A percentile compares a stretch with the other conserved stretches of the same genome.
phyloP scores from a whole-genome alignment of 2,888 invertebrate genomes.

The Zele albiditarsus region DNA sequence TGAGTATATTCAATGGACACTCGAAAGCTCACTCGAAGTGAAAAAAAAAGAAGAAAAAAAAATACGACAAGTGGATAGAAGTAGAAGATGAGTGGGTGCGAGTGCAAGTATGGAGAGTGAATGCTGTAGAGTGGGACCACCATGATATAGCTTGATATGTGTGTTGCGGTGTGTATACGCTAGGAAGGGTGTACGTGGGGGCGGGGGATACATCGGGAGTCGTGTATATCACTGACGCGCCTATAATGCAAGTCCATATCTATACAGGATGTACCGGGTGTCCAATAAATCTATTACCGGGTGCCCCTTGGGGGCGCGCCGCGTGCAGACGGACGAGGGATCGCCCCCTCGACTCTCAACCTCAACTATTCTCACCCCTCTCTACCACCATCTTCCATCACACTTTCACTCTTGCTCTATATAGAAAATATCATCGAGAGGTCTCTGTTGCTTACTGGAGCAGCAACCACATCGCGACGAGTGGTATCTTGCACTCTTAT shows the following conservation, averaged over 20 bases:
- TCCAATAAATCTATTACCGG: conserved; percentile 72
- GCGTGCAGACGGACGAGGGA: conserved; percentile 42
- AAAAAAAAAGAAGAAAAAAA: background rate
- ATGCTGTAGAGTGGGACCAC: too few species aligned
- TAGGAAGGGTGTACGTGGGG: background rate
- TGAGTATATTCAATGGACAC: background rate
- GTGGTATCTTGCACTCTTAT: conserved; percentile 29
- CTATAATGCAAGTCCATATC: conserved; percentile 56
- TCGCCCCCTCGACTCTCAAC: conserved; percentile 41
- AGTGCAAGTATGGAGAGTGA: too few species aligned
- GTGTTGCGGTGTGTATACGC: background rate
- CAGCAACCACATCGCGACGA: conserved; percentile 21
- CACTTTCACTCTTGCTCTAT: conserved; percentile 22
- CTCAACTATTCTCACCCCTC: conserved; percentile 42
- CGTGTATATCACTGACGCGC: conserved; percentile 31
- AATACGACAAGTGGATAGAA: background rate
- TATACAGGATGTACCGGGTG: conserved; percentile 67
- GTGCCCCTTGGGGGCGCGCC: conserved; percentile 61
- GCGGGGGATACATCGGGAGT: conserved; percentile 25
- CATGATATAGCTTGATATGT: background rate
- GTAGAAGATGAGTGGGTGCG: background rate
- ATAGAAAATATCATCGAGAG: conserved; percentile 33
- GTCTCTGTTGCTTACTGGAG: conserved; percentile 11
- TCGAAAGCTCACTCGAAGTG: background rate
- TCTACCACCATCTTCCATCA: conserved; percentile 31